A percentile compares a stretch with the other conserved stretches of the same genome.
Evolutionary conservation across 2,797 vertebrate species (phyloP).

Genomic region (Antrozous pallidus): DNA sequence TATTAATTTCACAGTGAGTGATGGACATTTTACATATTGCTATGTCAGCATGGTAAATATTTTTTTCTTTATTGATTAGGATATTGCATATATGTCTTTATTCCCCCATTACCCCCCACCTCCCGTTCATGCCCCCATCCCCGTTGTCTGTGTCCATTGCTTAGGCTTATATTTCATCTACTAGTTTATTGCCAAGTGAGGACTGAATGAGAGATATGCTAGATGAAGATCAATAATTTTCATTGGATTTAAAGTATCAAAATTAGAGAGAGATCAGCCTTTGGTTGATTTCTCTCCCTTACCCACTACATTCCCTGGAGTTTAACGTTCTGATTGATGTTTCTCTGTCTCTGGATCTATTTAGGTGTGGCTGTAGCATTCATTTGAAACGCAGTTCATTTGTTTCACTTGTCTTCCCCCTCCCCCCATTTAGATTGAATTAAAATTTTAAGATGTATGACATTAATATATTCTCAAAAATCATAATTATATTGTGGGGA

Average conservation of each 20-base stretch:
- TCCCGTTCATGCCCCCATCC: too few relatives aligned
- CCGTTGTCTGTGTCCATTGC: too few relatives aligned
- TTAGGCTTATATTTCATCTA: too few relatives aligned
- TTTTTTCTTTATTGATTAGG: too few relatives aligned
- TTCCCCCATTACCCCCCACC: too few relatives aligned
- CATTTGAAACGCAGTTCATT: not conserved
- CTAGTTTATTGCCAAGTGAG: not conserved
- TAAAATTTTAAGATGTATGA: not conserved
- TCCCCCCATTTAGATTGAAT: not conserved
- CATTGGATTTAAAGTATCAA: not conserved
- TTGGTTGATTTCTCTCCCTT: too few relatives aligned
- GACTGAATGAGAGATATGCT: not conserved
- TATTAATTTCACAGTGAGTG: not conserved
- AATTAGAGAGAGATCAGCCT: too few relatives aligned
- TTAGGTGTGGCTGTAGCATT: not conserved
- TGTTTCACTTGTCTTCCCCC: not conserved
- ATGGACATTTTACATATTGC: slow-evolving; percentile 1
- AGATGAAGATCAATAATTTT: not conserved
- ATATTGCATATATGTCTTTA: too few relatives aligned
- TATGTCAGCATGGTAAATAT: not conserved
- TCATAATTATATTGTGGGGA: not conserved
- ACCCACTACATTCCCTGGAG: too few relatives aligned
- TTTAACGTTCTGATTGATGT: too few relatives aligned
- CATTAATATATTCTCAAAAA: not conserved
- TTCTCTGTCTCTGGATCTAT: too few relatives aligned